Evolutionary conservation across 2,888 invertebrate genomes (phyloP), one percentile per base, ranked within the genome.

Genomic region (Drosophila antonietae): DNA sequence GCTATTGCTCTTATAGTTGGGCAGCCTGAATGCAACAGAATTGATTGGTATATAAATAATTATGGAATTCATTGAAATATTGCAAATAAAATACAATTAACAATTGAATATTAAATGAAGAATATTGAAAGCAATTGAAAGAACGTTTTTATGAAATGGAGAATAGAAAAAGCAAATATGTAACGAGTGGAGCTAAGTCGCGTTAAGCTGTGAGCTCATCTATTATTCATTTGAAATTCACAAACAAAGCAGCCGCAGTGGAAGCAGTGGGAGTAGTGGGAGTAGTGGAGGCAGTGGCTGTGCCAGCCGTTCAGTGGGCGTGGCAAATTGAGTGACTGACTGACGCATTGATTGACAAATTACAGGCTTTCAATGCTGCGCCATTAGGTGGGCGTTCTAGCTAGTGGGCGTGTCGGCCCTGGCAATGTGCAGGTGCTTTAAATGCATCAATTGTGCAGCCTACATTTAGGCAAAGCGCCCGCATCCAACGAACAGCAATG

Each of bases 391-490:
- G 51, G 59, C 49, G 49, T 59, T 35, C 20, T 12, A 4, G 18
- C 51, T 10, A 51, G 51, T 4, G 8, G 56, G 70, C 65, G 70
- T 65, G 70, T n/a, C 73, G 68, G 20, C 70, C 57, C 52, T 83
- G 73, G 44, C 69, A 75, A 69, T 68, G 67, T 85, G 74, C 73
- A 63, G 73, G 73, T 72, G 64, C 52, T 78, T 68, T 74, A 56
- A 74, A 63, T 71, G 75, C 68, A 66, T 61, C 59, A 52, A 62
- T 49, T 78, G 67, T 69, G 74, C 75, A 77, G 80, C 61, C 79
- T 74, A 81, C 69, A 73, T 86, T 73, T 66, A 64, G 69, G 59
- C 59, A 53, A 61, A 66, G 41, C 44, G 59, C 78, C 77, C 73
- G 55, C 73, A 75, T 73, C 20, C 49, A n/a, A 46, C 39, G 28